Base-by-base conservation (phyloP, 1,140 invertebrate species). In the Scaptomyza montana region DNA sequence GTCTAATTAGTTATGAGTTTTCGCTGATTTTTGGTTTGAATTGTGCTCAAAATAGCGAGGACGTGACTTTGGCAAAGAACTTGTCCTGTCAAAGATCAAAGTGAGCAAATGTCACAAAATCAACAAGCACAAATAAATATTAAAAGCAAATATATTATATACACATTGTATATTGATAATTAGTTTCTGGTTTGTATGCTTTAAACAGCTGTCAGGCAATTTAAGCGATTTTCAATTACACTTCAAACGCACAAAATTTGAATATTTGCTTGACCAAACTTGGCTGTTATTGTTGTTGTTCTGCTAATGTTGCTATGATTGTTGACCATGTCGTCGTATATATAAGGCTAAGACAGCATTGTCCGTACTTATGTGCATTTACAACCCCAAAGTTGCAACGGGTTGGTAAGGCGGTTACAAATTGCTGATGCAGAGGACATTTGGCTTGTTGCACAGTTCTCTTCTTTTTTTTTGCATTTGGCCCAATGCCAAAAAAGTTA, bases 21-120 rank as follows among this genome's bases (percentile, higher is more conserved):
- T 39, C 62, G 55, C 51, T 77, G 80, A 87, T 86, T 89, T 77
- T 43, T 80, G 69, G 72, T 65, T 77, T 69, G 71, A 75, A 65
- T 71, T 55, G 53, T 71, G 46, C 54, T 62, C 73, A 50, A 69
- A 63, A 62, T 54, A 74, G 78, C 87, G 74, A 82, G 80, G 87
- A 89, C 87, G 66, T 70, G 89, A 80, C 87, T 90, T 90, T 90
- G 87, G 82, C 87, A 76, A 76, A 90, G 87, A 90, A 90, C 87
- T 90, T 90, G 87, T 63, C 57, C 33, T 50, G 55, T 55, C 75
- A 53, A 41, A 87, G 82, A 86, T 86, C 82, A 86, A 86, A 86
- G 82, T 74, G 66, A 66, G 33, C 33, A 61, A 63, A 76, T 62
- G 75, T 74, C 68, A 67, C 64, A 55, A 61, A 45, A 57, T 50